These are phyloP conservation scores for Drosophila helvetica DNA, from an alignment of 2,888 invertebrate species.

Conservation along the genomic window DNA sequence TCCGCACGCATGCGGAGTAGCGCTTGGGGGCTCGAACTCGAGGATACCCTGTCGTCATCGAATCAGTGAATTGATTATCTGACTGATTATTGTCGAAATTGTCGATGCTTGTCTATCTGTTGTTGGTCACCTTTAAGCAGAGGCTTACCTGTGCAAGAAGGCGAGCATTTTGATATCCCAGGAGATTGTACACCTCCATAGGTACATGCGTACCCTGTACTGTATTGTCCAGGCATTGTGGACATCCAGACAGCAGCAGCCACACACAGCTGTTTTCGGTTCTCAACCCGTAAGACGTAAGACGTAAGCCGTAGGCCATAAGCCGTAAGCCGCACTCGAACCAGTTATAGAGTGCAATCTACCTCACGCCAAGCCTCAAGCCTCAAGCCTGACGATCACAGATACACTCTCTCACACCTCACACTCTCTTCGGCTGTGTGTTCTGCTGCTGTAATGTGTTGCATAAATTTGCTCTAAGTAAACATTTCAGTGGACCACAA, in stretches of 20 bases:
- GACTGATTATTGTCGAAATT: not conserved
- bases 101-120: not conserved
- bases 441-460: slow-evolving; percentile 36
- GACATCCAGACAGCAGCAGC: slow-evolving; percentile 37
- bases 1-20: slow-evolving; percentile 22
- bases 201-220: not conserved
- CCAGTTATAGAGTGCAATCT: slow-evolving; percentile 69
- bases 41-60: slow-evolving; percentile 32
- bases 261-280: slow-evolving; percentile 49
- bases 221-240: slow-evolving; percentile 53
- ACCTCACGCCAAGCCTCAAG: slow-evolving; percentile 64
- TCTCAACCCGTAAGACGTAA: slow-evolving; percentile 41
- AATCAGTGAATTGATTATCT: not conserved
- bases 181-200: not conserved
- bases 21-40: slow-evolving; percentile 11
- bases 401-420: slow-evolving; percentile 44
- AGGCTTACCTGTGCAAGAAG: no score
- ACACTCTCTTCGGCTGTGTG: slow-evolving; percentile 40
- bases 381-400: slow-evolving; percentile 11
- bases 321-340: slow-evolving; percentile 46
- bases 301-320: no score
- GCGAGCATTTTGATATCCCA: no score
- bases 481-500: slow-evolving; percentile 64
- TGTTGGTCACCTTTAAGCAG: no score
- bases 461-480: slow-evolving; percentile 56